These are phyloP conservation scores for Canis aureus DNA, from an alignment of 2,113 vertebrate genomes.

Conservation along the genomic window DNA sequence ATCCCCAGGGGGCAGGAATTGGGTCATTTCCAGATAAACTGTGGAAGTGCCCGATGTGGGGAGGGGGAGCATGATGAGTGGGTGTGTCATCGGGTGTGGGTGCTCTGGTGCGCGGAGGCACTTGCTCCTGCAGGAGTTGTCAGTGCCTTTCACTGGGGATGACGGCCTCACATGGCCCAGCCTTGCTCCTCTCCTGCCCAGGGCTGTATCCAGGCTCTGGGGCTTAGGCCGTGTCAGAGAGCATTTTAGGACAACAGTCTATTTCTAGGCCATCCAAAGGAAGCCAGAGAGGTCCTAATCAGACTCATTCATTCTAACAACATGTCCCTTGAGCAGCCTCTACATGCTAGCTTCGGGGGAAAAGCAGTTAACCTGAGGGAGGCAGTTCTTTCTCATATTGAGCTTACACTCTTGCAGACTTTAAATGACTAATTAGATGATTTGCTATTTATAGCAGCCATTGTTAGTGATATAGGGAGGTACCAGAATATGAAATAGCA, in stretches of 20 bases:
- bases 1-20: not conserved
- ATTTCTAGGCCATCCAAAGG: not conserved
- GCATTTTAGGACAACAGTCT: not conserved
- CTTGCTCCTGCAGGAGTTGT: not conserved
- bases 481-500: not conserved
- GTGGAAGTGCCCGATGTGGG: not conserved
- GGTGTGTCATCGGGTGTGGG: fast-evolving
- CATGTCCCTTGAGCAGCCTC: too few relatives aligned
- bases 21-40: not conserved
- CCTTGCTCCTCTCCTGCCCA: fast-evolving
- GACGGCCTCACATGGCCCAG: not conserved
- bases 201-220: not conserved
- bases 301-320: not conserved
- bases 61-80: not conserved
- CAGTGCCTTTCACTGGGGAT: not conserved
- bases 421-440: conserved; percentile 35
- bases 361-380: not conserved
- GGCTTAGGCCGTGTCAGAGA: not conserved
- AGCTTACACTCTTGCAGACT: not conserved
- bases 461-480: not conserved
- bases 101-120: fast-evolving
- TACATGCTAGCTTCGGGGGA: not conserved
- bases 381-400: not conserved
- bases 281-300: not conserved
- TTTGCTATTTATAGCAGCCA: not conserved